Percentiles rank a stretch among this genome's conserved stretches.
Evolutionary conservation across 2,797 vertebrate species (phyloP).

Genomic region (Phoebastria nigripes): DNA sequence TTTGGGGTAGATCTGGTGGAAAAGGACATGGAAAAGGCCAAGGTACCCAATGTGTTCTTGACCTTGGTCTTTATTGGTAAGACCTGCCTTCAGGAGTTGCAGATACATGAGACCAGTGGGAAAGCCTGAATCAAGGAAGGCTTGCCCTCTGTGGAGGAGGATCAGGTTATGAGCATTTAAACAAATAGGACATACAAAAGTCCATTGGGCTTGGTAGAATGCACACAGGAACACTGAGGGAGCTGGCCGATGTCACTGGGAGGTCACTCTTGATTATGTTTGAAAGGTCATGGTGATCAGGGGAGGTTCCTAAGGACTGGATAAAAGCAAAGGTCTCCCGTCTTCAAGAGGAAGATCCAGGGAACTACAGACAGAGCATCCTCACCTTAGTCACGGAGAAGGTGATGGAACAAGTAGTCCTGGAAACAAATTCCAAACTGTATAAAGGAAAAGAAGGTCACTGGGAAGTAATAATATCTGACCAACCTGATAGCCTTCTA

Average conservation of each 20-base stretch:
- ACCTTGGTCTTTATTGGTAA: neutral
- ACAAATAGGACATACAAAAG: neutral
- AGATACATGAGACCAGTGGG: neutral
- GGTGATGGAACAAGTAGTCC: neutral
- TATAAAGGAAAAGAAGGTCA: neutral
- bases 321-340: neutral
- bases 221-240: neutral
- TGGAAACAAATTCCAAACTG: neutral
- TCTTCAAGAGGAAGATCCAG: neutral
- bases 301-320: neutral
- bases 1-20: neutral
- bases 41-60: neutral
- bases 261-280: neutral
- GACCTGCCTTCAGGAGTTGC: neutral
- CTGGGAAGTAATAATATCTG: neutral
- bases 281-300: neutral
- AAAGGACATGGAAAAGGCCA: neutral
- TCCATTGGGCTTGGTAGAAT: neutral
- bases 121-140: neutral
- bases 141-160: neutral
- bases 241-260: fast-evolving
- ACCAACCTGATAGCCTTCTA: neutral
- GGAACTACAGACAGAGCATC: neutral
- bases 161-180: neutral
- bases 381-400: neutral